Evolutionary conservation across 2,113 vertebrate genomes (phyloP), one percentile per base, ranked within the genome.

Genomic region (Colinus virginianus): DNA sequence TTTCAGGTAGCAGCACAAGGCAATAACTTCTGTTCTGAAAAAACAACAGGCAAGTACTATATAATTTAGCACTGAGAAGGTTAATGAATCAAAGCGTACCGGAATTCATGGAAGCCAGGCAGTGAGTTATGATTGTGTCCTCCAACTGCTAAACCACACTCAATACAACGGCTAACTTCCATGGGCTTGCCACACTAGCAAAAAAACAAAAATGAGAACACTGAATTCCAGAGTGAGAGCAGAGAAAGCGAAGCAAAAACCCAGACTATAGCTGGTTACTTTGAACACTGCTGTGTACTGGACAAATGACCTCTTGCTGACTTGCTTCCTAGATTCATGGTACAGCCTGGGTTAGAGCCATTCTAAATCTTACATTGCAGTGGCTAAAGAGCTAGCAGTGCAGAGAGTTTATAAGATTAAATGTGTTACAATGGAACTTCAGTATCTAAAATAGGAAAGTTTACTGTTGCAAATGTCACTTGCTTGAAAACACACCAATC

Each of bases 131-230:
- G 98, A 0, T 97, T 0, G 0, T 0, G 0, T 13, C 99, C 99
- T 87, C 99, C 99, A 3, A 99, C 94, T 1, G 0, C 2, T 11
- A 0, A 87, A 0, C 12, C 55, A 49, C 99, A 99, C 42, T 99
- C 99, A 0, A 96, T 5, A 63, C 99, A 99, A 2, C 0, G 0
- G 69, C 98, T 92, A 2, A 0, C 53, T 56, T 98, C 22, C 98
- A 97, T 97, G 3, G 99, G 99, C 30, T 0, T 87, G 19, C 99
- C 99, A 49, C 99, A 99, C 99, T 99, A 63, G 21, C 13, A 64
- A 93, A 78, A 78, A 78, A 51, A 28, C 62, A 69, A 64, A 18
- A 77, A 63, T 7, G 14, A 81, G 9, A 77, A 67, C 49, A 45
- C 30, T 70, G 9, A 92, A 13, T 32, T 78, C 23, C 61, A 71